These are phyloP conservation scores for Dicaeum eximium DNA, from an alignment of 2,113 vertebrate genomes.

Conservation along the genomic window DNA sequence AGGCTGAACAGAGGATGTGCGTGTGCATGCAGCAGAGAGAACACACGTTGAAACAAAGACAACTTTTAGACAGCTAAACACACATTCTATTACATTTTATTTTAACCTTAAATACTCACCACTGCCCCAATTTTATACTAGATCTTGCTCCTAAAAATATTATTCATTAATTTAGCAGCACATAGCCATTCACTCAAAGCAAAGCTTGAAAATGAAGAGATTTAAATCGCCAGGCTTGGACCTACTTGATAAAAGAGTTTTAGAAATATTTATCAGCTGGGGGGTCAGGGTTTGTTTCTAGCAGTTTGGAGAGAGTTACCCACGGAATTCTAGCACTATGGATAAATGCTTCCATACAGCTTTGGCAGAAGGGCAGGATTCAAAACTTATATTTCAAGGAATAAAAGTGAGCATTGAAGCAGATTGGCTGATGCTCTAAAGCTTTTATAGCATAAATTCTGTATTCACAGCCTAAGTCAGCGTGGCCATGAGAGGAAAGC, in stretches of 20 bases:
- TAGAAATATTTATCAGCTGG: neutral
- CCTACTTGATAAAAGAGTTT: neutral
- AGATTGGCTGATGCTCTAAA: constrained; percentile 43
- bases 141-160: neutral
- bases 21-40: neutral
- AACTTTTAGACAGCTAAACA: neutral
- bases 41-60: neutral
- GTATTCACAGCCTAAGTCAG: neutral
- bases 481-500: neutral
- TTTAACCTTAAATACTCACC: neutral
- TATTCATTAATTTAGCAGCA: neutral
- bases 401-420: constrained; percentile 9
- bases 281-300: neutral
- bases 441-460: constrained; percentile 9
- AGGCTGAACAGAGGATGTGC: neutral
- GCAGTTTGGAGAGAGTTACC: neutral
- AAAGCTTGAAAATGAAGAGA: constrained; percentile 5
- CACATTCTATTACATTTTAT: neutral
- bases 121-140: neutral
- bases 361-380: constrained; percentile 8
- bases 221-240: constrained; percentile 54
- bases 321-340: constrained; percentile 9
- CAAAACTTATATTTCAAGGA: neutral
- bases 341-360: constrained; percentile 29
- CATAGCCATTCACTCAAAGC: neutral